These are phyloP conservation scores for Agrochola litura DNA, from an alignment of 2,888 invertebrate species.

Conservation along the genomic window DNA sequence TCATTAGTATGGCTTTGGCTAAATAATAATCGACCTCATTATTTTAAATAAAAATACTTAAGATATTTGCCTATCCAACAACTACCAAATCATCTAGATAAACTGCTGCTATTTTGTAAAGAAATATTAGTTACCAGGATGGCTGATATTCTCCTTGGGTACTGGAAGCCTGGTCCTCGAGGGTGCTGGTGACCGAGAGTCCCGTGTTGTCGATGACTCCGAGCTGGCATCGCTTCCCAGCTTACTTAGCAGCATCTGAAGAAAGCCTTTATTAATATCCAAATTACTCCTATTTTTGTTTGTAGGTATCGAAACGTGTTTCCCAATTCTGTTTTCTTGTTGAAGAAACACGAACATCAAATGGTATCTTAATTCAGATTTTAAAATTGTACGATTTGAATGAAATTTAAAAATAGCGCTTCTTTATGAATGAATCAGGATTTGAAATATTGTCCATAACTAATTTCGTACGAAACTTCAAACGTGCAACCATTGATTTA, in stretches of 20 bases:
- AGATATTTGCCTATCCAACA: neutral
- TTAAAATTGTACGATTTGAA: neutral
- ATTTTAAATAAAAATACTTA: neutral
- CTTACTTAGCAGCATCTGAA: slow-evolving; percentile 92
- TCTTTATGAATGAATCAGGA: slow-evolving; percentile 26
- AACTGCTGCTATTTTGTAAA: neutral
- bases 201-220: slow-evolving; percentile 81
- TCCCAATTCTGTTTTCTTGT: neutral
- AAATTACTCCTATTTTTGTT: neutral
- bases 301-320: neutral
- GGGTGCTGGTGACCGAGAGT: slow-evolving; percentile 83
- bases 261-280: neutral
- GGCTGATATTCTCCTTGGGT: slow-evolving; percentile 91
- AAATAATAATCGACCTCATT: neutral
- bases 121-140: slow-evolving; percentile 82
- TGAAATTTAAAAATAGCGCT: slow-evolving; percentile 13
- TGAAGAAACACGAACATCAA: neutral
- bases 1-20: neutral
- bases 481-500: slow-evolving; percentile 13
- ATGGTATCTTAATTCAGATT: neutral
- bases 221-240: slow-evolving; percentile 91
- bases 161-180: slow-evolving; percentile 83
- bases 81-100: neutral
- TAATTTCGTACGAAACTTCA: slow-evolving; percentile 44
- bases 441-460: slow-evolving; percentile 32